Evolutionary conservation across 2,113 vertebrate species (phyloP).

Genomic region (Polypterus bichir): DNA sequence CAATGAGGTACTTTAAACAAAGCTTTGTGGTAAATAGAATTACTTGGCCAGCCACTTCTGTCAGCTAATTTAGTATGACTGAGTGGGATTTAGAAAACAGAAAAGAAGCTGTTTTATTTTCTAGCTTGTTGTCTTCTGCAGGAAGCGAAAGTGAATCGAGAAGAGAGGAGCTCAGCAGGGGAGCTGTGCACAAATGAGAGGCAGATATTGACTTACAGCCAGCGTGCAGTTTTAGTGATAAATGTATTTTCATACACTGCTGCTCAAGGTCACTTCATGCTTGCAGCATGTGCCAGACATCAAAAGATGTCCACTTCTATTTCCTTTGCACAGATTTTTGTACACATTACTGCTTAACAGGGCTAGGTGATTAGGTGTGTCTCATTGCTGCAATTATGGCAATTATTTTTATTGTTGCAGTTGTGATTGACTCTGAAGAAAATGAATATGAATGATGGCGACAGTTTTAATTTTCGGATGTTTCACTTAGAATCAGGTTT

Average conservation of each 20-base stretch:
- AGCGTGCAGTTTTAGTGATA: slow-evolving; percentile 35
- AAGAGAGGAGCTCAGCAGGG: slow-evolving; percentile 48
- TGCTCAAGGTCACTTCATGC: slow-evolving; percentile 39
- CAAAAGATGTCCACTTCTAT: slow-evolving; percentile 17
- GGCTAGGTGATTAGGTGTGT: too few relatives aligned
- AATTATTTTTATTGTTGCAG: too few relatives aligned
- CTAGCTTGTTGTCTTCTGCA: slow-evolving; percentile 47
- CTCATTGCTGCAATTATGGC: too few relatives aligned
- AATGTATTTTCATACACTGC: slow-evolving; percentile 43
- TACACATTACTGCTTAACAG: background rate
- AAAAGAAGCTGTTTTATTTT: slow-evolving; percentile 48
- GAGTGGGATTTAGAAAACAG: slow-evolving; percentile 39
- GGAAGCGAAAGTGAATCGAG: slow-evolving; percentile 54
- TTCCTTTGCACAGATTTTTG: background rate
- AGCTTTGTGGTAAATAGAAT: slow-evolving; percentile 17
- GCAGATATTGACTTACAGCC: slow-evolving; percentile 43
- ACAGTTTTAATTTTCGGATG: too few relatives aligned
- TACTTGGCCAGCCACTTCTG: slow-evolving; percentile 46
- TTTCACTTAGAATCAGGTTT: too few relatives aligned
- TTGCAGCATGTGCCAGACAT: slow-evolving; percentile 22
- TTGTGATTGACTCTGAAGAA: too few relatives aligned
- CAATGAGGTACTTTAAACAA: background rate
- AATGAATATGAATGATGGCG: too few relatives aligned
- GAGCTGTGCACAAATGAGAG: slow-evolving; percentile 41
- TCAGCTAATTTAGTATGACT: slow-evolving; percentile 42